A percentile compares a stretch with the other conserved stretches of the same genome.
Evolutionary conservation across 2,888 invertebrate species (phyloP).

Genomic region (Diploptera punctata): DNA sequence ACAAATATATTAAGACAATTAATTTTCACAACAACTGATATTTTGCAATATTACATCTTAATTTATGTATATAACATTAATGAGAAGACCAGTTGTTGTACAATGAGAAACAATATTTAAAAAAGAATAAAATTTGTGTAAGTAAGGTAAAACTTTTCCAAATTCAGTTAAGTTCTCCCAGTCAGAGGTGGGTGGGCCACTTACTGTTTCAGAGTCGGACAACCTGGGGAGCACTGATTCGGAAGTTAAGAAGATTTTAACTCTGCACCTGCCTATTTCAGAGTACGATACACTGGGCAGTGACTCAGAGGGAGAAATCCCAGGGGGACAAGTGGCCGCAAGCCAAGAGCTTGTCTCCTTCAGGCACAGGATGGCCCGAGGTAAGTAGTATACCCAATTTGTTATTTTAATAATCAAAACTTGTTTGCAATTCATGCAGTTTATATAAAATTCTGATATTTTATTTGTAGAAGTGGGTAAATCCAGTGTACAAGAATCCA

Average conservation of each 20-base stretch:
- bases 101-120: neutral
- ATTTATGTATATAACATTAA: too few relatives aligned
- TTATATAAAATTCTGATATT: too few relatives aligned
- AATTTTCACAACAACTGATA: too few relatives aligned
- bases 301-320: slow-evolving; percentile 69
- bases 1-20: too few relatives aligned
- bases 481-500: slow-evolving; percentile 73
- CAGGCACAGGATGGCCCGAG: slow-evolving; percentile 58
- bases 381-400: too few relatives aligned
- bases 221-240: slow-evolving; percentile 95
- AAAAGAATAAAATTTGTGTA: neutral
- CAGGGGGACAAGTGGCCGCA: slow-evolving; percentile 42
- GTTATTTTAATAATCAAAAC: neutral
- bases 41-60: too few relatives aligned
- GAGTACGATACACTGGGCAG: slow-evolving; percentile 87
- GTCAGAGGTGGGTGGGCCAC: slow-evolving; percentile 18
- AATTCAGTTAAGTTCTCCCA: slow-evolving; percentile 4
- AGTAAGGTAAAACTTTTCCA: slow-evolving; percentile 4
- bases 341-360: slow-evolving; percentile 60
- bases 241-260: slow-evolving; percentile 92
- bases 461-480: slow-evolving; percentile 41
- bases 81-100: neutral
- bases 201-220: slow-evolving; percentile 69
- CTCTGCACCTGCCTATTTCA: slow-evolving; percentile 91
- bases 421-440: neutral